Percentiles rank a stretch among this genome's conserved stretches.
These are phyloP conservation scores for Chloropsis cyanopogon DNA, from an alignment of 2,113 vertebrate species.

Conservation along the genomic window DNA sequence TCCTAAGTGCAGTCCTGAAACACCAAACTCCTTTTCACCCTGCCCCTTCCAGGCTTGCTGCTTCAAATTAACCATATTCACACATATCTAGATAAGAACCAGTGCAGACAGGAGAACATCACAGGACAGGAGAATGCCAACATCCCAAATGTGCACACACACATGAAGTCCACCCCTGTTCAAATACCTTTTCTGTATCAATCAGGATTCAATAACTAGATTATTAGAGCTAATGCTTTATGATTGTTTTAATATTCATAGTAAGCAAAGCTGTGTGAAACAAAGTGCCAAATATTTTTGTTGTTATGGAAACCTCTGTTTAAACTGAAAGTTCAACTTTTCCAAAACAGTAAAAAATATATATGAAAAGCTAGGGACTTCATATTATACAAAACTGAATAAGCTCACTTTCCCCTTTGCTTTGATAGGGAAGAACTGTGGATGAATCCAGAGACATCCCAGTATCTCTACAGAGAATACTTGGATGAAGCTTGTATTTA, in stretches of 20 bases:
- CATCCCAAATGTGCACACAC: neutral
- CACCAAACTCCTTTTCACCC: neutral
- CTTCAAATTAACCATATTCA: neutral
- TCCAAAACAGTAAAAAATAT: neutral
- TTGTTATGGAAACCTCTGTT: conserved; percentile 41
- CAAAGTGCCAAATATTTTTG: conserved; percentile 23
- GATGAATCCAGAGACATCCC: neutral
- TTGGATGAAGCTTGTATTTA: neutral
- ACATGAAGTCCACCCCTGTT: neutral
- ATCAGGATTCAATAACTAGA: neutral
- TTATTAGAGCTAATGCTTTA: neutral
- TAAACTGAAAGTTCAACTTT: conserved; percentile 4
- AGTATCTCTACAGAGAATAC: neutral
- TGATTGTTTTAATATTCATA: neutral
- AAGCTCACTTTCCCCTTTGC: neutral
- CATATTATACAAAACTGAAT: neutral
- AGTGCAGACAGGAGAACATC: neutral
- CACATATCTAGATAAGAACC: neutral
- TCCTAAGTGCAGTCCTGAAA: neutral
- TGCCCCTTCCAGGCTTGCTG: neutral
- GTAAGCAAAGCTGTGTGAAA: conserved; percentile 10
- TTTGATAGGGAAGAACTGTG: neutral
- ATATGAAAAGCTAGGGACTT: neutral
- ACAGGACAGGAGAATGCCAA: neutral
- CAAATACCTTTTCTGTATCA: neutral